A percentile compares a stretch with the other conserved stretches of the same genome.
Evolutionary conservation across 2,888 invertebrate genomes (phyloP).

Genomic region (Tromatobia lineatoria): DNA sequence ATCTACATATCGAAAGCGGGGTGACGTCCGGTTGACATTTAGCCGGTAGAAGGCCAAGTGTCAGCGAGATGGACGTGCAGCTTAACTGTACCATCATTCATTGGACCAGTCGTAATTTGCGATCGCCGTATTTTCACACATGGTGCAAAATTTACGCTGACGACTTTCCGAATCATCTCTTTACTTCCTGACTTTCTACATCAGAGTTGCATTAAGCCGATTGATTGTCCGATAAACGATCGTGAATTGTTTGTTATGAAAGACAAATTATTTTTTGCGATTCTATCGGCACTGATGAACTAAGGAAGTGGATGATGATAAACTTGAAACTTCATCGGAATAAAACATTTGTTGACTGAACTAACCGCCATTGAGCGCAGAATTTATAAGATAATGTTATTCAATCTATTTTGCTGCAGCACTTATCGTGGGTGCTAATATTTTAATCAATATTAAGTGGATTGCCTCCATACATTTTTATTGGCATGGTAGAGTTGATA

Average conservation of each 20-base stretch:
- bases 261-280: neutral
- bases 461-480: neutral
- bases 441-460: neutral
- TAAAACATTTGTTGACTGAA: neutral
- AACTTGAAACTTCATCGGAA: conserved; percentile 5
- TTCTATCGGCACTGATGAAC: conserved; percentile 15
- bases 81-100: conserved; percentile 4
- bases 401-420: neutral
- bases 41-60: conserved; percentile 41
- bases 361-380: too few relatives aligned
- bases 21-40: conserved; percentile 59
- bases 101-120: conserved; percentile 8
- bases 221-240: conserved; percentile 8
- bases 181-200: neutral
- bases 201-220: neutral
- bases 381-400: neutral
- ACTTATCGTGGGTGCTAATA: neutral
- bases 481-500: neutral
- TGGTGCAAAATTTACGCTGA: conserved; percentile 2
- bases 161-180: conserved; percentile 10
- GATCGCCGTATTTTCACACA: conserved; percentile 34
- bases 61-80: conserved; percentile 11
- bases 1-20: neutral
- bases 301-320: neutral
- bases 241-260: neutral